A percentile compares a stretch with the other conserved stretches of the same genome.
These are phyloP conservation scores for Falco biarmicus DNA, from an alignment of 2,797 vertebrate genomes.

Conservation along the genomic window DNA sequence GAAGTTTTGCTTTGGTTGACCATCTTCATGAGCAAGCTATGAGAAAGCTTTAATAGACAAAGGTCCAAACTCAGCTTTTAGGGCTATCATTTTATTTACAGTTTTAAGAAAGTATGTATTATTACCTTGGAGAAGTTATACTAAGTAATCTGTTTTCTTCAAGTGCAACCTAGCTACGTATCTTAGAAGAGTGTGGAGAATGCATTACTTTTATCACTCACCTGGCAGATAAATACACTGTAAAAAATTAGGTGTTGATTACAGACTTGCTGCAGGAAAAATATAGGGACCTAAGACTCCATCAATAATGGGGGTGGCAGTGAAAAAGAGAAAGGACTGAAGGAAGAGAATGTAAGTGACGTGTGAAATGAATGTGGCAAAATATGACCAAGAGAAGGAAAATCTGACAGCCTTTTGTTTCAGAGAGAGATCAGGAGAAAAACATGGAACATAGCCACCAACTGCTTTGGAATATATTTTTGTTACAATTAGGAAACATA, in stretches of 20 bases:
- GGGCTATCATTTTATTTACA: constrained; percentile 30
- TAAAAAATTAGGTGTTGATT: background rate
- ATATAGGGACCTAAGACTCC: background rate
- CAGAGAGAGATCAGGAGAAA: background rate
- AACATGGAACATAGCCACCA: background rate
- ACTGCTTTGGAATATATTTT: background rate
- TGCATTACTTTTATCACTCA: background rate
- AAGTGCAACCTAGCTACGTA: background rate
- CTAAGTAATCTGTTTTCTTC: constrained; percentile 10
- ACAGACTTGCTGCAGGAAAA: background rate
- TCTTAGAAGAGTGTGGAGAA: background rate
- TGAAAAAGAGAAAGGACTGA: background rate
- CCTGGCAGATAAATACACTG: constrained; percentile 23
- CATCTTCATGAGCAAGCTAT: constrained; percentile 68
- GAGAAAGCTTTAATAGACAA: constrained; percentile 46
- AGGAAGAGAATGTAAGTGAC: background rate
- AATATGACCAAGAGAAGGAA: background rate
- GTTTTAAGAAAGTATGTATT: background rate
- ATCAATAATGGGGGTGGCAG: background rate
- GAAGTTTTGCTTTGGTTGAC: constrained; percentile 78
- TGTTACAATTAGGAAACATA: background rate
- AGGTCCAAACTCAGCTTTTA: constrained; percentile 50
- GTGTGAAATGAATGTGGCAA: background rate
- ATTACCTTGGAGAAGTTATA: background rate
- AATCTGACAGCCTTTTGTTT: background rate